Evolutionary conservation across 2,797 vertebrate species (phyloP).

Genomic region (Pseudomugil gertrudae): DNA sequence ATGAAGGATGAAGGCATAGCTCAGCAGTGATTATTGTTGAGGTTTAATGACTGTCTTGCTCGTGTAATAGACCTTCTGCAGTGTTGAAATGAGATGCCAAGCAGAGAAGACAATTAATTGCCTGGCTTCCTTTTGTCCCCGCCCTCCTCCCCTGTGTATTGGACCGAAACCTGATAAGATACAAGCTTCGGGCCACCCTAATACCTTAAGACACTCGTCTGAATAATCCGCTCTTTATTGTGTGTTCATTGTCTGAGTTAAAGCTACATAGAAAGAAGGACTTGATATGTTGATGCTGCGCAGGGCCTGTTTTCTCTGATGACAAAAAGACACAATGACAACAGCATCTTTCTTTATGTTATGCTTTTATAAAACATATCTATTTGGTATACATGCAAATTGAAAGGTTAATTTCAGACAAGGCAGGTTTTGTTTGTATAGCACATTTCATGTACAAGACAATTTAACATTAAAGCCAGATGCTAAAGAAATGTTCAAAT

Average conservation of each 20-base stretch:
- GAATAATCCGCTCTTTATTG: constrained; percentile 53
- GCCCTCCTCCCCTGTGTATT: constrained; percentile 70
- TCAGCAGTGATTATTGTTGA: constrained; percentile 85
- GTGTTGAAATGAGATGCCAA: constrained; percentile 84
- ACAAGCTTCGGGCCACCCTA: constrained; percentile 75
- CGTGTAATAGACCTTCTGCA: constrained; percentile 85
- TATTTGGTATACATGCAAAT: neutral
- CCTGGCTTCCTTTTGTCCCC: constrained; percentile 81
- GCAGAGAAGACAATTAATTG: constrained; percentile 86
- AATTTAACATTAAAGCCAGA: neutral
- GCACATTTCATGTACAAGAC: neutral
- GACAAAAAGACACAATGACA: neutral
- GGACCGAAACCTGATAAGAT: constrained; percentile 80
- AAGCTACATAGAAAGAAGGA: constrained; percentile 7
- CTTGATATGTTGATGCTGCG: neutral
- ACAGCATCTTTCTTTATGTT: neutral
- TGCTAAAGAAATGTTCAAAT: neutral
- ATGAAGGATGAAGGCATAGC: constrained; percentile 73
- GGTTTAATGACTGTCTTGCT: constrained; percentile 83
- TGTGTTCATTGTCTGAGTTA: constrained; percentile 55
- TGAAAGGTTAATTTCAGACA: neutral
- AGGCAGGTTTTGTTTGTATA: neutral
- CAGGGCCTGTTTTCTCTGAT: neutral
- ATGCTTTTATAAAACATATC: neutral
- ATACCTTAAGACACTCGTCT: constrained; percentile 69